Evolutionary conservation across 1,140 invertebrate species (phyloP).

Genomic region (Oscheius sp.): DNA sequence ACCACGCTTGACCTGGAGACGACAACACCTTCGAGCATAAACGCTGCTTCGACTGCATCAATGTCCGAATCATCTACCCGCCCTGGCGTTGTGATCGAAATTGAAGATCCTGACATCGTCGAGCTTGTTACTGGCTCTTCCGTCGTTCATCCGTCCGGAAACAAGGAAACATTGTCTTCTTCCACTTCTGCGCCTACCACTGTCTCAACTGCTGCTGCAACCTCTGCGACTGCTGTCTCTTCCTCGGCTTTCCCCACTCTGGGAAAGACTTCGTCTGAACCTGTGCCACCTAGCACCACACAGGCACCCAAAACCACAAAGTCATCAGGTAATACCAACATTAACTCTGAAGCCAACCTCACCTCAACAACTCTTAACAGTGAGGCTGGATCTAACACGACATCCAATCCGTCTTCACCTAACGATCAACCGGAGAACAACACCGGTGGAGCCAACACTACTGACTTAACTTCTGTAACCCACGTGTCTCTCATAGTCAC

Average conservation of each 20-base stretch:
- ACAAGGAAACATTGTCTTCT: too few relatives aligned
- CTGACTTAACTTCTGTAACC: too few relatives aligned
- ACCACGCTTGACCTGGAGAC: too few relatives aligned
- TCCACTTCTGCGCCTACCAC: neutral
- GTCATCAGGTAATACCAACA: neutral
- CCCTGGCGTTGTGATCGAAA: neutral
- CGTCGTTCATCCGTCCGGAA: too few relatives aligned
- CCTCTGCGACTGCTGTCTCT: neutral
- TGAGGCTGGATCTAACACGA: neutral
- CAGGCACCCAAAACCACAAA: conserved; percentile 2
- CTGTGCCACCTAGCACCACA: neutral
- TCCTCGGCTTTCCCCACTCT: neutral
- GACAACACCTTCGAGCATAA: too few relatives aligned
- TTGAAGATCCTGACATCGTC: neutral
- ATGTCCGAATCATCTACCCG: too few relatives aligned
- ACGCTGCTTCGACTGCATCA: too few relatives aligned
- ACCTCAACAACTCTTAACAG: neutral
- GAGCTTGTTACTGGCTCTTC: neutral
- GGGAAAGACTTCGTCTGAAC: neutral
- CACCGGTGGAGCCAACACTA: too few relatives aligned
- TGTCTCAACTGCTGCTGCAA: neutral
- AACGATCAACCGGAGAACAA: too few relatives aligned
- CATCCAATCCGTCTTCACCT: neutral
- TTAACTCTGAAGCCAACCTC: neutral
- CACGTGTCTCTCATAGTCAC: too few relatives aligned